phyloP scores from a whole-genome alignment of 2,113 vertebrate genomes.

The Amphilophus citrinellus region DNA sequence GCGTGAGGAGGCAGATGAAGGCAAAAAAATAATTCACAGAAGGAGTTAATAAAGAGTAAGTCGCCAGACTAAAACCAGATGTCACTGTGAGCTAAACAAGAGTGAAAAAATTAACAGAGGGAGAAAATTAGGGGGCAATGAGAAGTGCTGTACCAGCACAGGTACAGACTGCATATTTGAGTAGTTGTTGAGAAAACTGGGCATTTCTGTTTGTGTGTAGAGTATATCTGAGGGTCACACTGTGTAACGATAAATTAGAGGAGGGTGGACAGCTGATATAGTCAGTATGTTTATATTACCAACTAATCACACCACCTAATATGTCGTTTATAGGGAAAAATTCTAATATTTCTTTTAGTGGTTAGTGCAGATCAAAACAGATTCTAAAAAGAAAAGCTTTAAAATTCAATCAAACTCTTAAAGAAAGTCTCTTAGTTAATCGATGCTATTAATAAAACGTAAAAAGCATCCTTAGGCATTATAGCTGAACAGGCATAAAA shows the following conservation, averaged over 20 bases:
- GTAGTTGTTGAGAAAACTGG: neutral
- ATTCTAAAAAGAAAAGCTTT: too few species aligned
- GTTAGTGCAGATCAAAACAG: too few species aligned
- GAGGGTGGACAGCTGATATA: neutral
- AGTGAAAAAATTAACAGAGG: neutral
- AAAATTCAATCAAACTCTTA: too few species aligned
- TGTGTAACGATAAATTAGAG: constrained; percentile 29
- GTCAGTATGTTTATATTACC: too few species aligned
- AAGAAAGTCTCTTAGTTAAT: too few species aligned
- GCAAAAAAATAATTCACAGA: neutral
- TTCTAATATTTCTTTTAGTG: too few species aligned
- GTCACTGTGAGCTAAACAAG: neutral
- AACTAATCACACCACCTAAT: too few species aligned
- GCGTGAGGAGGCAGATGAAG: neutral
- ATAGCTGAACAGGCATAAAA: too few species aligned
- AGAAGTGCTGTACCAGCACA: neutral
- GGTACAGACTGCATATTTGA: neutral
- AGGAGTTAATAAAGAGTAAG: neutral
- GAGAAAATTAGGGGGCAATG: neutral
- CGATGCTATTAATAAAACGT: too few species aligned
- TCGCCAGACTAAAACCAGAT: neutral
- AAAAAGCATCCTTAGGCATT: too few species aligned
- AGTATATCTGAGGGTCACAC: neutral
- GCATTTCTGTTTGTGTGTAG: neutral
- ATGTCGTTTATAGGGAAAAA: too few species aligned